A percentile compares a stretch with the other conserved stretches of the same genome.
Conservation (phyloP, 2,888 invertebrate species). For the Sturmia bella region DNA sequence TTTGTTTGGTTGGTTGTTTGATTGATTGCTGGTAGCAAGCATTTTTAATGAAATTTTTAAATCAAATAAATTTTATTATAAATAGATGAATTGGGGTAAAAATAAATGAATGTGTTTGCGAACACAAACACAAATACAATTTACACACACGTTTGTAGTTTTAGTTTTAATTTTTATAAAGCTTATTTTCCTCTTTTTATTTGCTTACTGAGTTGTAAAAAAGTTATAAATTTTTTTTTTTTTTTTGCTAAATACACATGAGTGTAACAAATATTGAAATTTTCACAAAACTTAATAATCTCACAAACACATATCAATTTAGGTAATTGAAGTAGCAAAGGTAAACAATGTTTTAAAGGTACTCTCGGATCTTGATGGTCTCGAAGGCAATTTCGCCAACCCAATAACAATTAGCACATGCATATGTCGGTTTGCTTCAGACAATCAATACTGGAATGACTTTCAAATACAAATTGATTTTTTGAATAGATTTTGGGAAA, state of each 20-base stretch:
- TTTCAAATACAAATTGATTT: no score
- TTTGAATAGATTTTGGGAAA: no score
- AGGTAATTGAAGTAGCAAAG: constrained; percentile 41
- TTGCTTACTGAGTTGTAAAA: constrained; percentile 45
- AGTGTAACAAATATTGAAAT: no score
- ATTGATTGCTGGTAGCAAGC: constrained; percentile 36
- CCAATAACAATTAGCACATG: no score
- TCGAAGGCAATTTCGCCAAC: no score
- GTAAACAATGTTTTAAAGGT: constrained; percentile 1
- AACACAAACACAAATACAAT: background rate
- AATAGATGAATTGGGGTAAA: no score
- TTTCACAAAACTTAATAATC: no score
- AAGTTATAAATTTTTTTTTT: constrained; percentile 29
- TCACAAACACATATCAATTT: constrained; percentile 44
- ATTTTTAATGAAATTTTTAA: constrained; percentile 54
- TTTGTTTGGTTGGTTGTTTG: constrained; percentile 40
- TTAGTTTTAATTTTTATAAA: constrained; percentile 10
- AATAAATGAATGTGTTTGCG: background rate
- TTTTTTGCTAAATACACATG: background rate
- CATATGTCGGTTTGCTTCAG: background rate
- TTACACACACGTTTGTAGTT: constrained; percentile 12
- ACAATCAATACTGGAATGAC: no score
- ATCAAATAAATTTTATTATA: constrained; percentile 49
- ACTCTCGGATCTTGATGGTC: no score
- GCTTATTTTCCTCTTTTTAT: constrained; percentile 12